Evolutionary conservation across 2,113 vertebrate genomes (phyloP), one percentile per base, ranked within the genome.

Genomic region (Maccullochella peelii): DNA sequence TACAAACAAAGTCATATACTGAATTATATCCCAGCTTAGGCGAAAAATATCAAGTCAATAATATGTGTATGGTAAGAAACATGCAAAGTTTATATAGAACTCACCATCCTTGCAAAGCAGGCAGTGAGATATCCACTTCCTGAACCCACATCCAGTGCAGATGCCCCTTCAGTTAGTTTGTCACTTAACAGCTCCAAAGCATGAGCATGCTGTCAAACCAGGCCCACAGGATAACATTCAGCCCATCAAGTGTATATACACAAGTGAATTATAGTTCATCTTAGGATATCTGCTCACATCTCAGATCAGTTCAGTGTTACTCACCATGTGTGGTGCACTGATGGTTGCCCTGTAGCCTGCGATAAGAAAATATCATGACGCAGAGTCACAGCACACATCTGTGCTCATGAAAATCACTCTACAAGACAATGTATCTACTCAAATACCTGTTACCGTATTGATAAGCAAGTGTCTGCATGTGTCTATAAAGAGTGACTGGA

Each of bases 261-360:
- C 30, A 42, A 6, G 4, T 8, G 1, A 83, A 33, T 42, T 2
- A 52, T 54, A 25, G 21, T 21, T 73, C 2, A 55, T 15, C 49
- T 30, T 9, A 44, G 44, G 7, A 75, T 5, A 75, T 16, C 8
- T 52, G 23, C 68, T 73, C 33, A 44, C 5, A 47, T 75, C 23
- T 75, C 11, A 49, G n/a, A 71, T 12, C 66, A 77, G 40, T 50
- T 49, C 0, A 55, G 54, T 66, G 33, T 82, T 61, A 82, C 96
- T 96, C 94, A 98, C 97, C 97, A 98, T 97, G 77, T 98, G 97
- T 0, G 97, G 97, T 11, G 97, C 97, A 23, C 97, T 98, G 94
- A 98, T 98, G 4, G 97, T 98, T 20, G 97, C 97, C 86, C 95
- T 96, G 94, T 96, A 98, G 3, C 97, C 97, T 98, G 82, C 55